Base-by-base conservation (phyloP, 1,140 invertebrate genomes). In the Habropoda laboriosa region DNA sequence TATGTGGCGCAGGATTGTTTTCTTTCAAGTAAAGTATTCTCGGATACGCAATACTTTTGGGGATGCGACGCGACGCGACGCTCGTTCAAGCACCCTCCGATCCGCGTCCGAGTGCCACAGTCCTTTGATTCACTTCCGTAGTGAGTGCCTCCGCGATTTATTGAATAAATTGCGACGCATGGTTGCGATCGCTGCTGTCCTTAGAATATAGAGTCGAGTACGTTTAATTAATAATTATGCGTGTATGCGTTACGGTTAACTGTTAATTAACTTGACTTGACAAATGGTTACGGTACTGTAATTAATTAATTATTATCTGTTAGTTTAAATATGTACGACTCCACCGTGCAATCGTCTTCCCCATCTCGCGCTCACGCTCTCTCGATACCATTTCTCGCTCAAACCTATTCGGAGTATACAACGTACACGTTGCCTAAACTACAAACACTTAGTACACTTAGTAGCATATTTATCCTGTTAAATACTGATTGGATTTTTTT, bases 391-490 rank as follows among this genome's bases (percentile, higher is more conserved):
- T 74, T 57, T 76, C 66, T 79, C 63, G 42, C 79, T 78, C 57
- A n/a, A n/a, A 78, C 86, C 85, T 88, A 90, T 88, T 81, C 86
- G 67, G 90, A 91, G 88, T 91, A 92, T 92, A 91, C 91, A 92
- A 91, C 89, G 88, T 90, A 90, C 82, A 87, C 89, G 90, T 92
- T 91, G 89, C 84, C 86, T 90, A 90, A 89, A 88, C 92, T 93
- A 92, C 91, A 86, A 89, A 93, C 92, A 93, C 90, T 92, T 92
- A 93, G 83, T 92, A 93, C 92, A 92, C 89, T 92, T 92, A 93
- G 87, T 92, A 91, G 90, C 87, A 88, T 91, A 91, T 88, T 92
- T 91, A 91, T 88, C 89, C 88, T 49, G 86, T 92, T 89, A 87
- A 84, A 89, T 88, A 87, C 83, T 70, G 84, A 82, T 87, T 75